Evolutionary conservation across 2,113 vertebrate species (phyloP), one percentile per base, ranked within the genome.

Genomic region (Myrmophylax atrothorax): DNA sequence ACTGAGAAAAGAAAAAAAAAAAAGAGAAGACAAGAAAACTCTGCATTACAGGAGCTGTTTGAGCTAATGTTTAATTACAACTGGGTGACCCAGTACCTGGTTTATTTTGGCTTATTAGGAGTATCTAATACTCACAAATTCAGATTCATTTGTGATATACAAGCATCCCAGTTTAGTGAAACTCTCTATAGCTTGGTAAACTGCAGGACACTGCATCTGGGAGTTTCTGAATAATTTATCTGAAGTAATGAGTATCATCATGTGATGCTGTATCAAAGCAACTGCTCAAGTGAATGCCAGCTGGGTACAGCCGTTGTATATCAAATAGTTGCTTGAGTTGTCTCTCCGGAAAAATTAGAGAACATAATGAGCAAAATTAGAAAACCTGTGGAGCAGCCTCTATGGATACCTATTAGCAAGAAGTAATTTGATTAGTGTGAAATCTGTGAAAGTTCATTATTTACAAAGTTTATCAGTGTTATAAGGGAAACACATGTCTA

Each of bases 211-310:
- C 91, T 88, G 79, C 91, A 92, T 94, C 92, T 97, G 87, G 84
- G 96, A 93, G 55, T 96, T 95, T 95, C 62, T 93, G 66, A 97
- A 94, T 97, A 95, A 96, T 97, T 96, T 94, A 96, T 96, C 91
- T 94, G 70, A 97, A 96, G 89, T 89, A 97, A 92, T 90, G 90
- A 95, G 62, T 62, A 81, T 96, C 76, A 73, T 94, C 96, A 94
- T 66, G 78, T 97, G 96, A 95, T 78, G 44, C 86, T 76, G 59
- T 91, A 93, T 95, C 93, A 97, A 97, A 95, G 87, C 90, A 96
- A 90, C 76, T 90, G 67, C 72, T 92, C 31, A 3, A 91, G 37
- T 95, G 68, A 97, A 95, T 94, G 89, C 85, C 94, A 97, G 80
- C 90, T 97, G 76, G 87, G 55, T 87, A 55, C 83, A 86, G 90